These are phyloP conservation scores for Augiades crinisus DNA, from an alignment of 2,888 invertebrate species.

Conservation along the genomic window DNA sequence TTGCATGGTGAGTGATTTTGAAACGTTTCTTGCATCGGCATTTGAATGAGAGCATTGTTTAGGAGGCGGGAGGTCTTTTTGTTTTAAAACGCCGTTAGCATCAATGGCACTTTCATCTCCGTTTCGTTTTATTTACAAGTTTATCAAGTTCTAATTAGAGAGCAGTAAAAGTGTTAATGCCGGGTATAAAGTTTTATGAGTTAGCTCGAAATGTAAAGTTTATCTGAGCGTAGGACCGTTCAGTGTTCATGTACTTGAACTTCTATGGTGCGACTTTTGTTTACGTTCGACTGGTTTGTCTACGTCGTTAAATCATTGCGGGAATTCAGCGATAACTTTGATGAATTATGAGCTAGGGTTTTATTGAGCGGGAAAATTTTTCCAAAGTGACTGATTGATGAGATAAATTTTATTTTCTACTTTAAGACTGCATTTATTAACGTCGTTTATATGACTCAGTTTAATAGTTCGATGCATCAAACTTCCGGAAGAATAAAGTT, in stretches of 20 bases:
- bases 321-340: conserved; percentile 34
- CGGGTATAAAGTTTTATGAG: conserved; percentile 58
- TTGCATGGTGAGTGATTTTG: conserved; percentile 72
- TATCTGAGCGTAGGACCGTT: conserved; percentile 44
- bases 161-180: conserved; percentile 54
- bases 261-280: conserved; percentile 38
- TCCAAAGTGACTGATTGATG: conserved; percentile 24
- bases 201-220: conserved; percentile 62
- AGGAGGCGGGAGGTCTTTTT: conserved; percentile 48
- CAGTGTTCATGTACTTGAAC: conserved; percentile 47
- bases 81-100: conserved; percentile 46
- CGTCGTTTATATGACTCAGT: conserved; percentile 14
- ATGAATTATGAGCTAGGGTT: conserved; percentile 20
- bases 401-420: conserved; percentile 21
- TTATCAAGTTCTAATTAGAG: conserved; percentile 67
- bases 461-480: conserved; percentile 22
- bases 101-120: conserved; percentile 60
- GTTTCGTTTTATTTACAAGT: conserved; percentile 54
- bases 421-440: conserved; percentile 16
- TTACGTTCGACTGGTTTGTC: conserved; percentile 36
- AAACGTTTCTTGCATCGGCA: conserved; percentile 48
- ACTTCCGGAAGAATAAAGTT: conserved; percentile 7
- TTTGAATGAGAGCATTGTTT: conserved; percentile 72
- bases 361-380: conserved; percentile 17
- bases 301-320: conserved; percentile 33